A percentile compares a stretch with the other conserved stretches of the same genome.
Conservation (phyloP, 2,797 vertebrate genomes). For the Tragelaphus eurycerus region DNA sequence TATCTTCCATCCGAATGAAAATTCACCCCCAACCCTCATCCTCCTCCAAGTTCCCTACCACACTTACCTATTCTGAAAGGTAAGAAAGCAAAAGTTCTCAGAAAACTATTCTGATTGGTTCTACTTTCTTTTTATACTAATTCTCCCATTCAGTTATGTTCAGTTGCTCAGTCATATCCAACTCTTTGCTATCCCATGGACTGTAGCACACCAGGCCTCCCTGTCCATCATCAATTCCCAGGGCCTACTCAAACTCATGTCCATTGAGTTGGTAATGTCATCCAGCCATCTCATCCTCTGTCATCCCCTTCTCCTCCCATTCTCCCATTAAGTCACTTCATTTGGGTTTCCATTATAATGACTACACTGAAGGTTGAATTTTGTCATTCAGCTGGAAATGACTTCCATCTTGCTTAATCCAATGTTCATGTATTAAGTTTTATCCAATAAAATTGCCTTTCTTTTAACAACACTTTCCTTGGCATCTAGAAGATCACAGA, state of each 20-base stretch:
- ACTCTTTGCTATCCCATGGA: background rate
- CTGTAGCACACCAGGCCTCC: background rate
- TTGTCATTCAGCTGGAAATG: background rate
- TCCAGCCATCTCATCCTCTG: background rate
- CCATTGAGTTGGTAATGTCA: background rate
- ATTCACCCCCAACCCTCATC: background rate
- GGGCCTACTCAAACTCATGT: background rate
- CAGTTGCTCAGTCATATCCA: background rate
- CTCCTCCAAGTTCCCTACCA: background rate
- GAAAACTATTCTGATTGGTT: background rate
- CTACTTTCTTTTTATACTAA: background rate
- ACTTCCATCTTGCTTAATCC: background rate
- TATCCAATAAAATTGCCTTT: background rate
- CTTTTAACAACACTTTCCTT: background rate
- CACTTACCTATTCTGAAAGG: background rate
- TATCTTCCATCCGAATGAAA: background rate
- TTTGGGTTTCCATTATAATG: background rate
- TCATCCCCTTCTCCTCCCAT: background rate
- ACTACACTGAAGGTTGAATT: background rate
- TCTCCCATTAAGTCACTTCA: background rate
- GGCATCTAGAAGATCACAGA: background rate
- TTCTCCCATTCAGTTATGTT: background rate
- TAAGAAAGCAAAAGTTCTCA: background rate
- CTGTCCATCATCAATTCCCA: background rate
- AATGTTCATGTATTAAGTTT: background rate